Evolutionary conservation across 2,113 vertebrate species (phyloP).

Genomic region (Tinamus guttatus): DNA sequence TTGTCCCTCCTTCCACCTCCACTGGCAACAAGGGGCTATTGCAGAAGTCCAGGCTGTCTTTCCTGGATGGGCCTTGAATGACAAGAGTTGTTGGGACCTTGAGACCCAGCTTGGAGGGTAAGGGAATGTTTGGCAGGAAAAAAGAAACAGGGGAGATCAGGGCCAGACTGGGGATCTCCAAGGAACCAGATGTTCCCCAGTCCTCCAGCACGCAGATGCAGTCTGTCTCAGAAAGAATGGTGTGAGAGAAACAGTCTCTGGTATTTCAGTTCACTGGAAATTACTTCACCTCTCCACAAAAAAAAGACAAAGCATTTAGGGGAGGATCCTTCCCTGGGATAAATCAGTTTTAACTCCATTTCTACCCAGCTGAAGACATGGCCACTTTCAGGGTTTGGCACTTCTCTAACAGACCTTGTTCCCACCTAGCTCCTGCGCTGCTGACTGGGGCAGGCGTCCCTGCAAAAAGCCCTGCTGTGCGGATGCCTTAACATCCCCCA

Average conservation of each 20-base stretch:
- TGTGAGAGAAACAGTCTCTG: neutral
- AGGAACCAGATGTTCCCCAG: neutral
- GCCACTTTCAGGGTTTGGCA: neutral
- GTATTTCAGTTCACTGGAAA: neutral
- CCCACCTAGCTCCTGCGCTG: neutral
- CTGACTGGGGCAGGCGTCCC: neutral
- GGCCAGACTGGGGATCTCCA: neutral
- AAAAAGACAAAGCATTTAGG: neutral
- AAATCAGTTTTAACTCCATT: neutral
- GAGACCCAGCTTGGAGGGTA: too few species aligned
- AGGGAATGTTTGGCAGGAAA: neutral
- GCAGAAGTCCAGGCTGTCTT: neutral
- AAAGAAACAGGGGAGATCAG: neutral
- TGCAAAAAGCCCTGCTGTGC: neutral
- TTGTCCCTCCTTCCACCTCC: neutral
- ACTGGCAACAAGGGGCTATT: neutral
- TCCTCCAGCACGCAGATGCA: neutral
- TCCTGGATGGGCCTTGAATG: neutral
- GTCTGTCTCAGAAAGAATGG: neutral
- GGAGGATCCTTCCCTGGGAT: neutral
- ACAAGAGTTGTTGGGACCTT: neutral
- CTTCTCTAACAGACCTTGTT: neutral
- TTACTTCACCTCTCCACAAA: neutral
- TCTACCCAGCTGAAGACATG: neutral
- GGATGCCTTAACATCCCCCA: neutral